Percentiles rank a stretch among this genome's conserved stretches.
These are phyloP conservation scores for Rosalia funebris DNA, from an alignment of 2,888 invertebrate genomes.

Conservation along the genomic window DNA sequence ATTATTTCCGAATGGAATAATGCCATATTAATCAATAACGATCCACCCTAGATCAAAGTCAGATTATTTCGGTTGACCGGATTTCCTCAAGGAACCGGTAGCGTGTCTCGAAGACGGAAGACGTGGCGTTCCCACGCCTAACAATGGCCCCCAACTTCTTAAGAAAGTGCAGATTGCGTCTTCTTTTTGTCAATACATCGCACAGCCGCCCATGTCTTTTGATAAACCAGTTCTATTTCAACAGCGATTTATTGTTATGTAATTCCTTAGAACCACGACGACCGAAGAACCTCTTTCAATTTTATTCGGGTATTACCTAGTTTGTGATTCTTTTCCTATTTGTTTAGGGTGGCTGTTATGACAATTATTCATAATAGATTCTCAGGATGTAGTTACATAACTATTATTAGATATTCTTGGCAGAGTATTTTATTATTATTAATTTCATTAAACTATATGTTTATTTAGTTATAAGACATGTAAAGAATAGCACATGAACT, in stretches of 20 bases:
- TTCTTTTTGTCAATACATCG: conserved; percentile 22
- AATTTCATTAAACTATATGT: too few species aligned
- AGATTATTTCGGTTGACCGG: conserved; percentile 22
- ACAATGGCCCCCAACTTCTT: conserved; percentile 23
- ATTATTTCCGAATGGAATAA: too few species aligned
- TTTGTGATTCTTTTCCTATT: neutral
- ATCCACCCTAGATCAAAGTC: neutral
- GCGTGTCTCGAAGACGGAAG: conserved; percentile 8
- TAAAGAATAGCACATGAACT: too few species aligned
- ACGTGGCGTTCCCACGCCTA: conserved; percentile 22
- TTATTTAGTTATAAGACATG: too few species aligned
- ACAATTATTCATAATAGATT: neutral
- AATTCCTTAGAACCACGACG: conserved; percentile 9
- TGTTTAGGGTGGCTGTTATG: neutral
- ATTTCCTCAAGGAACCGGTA: conserved; percentile 15
- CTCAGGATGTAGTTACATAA: neutral
- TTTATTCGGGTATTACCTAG: conserved; percentile 2
- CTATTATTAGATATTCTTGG: neutral
- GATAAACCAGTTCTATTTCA: conserved; percentile 23
- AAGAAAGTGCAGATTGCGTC: conserved; percentile 27
- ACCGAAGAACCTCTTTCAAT: neutral
- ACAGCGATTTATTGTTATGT: conserved; percentile 25
- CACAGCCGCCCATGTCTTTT: conserved; percentile 23
- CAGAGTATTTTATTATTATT: neutral
- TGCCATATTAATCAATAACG: too few species aligned